Conservation (phyloP, 2,888 invertebrate species). For the Eupithecia exiguata region DNA sequence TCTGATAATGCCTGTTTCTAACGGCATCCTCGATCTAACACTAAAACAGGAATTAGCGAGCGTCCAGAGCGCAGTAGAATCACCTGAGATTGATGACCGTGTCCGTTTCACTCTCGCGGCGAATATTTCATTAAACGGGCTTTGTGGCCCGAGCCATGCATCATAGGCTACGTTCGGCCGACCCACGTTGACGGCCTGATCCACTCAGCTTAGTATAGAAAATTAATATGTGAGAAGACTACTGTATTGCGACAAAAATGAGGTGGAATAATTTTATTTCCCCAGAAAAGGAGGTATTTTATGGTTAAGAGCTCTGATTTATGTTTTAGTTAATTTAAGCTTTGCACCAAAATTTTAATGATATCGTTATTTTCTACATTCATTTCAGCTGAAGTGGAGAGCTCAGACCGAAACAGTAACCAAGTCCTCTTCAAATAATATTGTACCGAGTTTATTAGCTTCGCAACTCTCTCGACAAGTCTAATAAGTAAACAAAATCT, state of each 20-base stretch:
- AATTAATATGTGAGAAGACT: conserved; percentile 72
- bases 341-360: background rate
- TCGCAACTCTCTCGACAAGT: conserved; percentile 11
- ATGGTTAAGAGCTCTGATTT: background rate
- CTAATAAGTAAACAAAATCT: conserved; percentile 27
- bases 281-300: background rate
- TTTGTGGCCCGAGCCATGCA: conserved; percentile 73
- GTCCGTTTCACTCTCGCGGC: conserved; percentile 72
- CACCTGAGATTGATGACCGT: conserved; percentile 76
- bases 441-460: conserved; percentile 23
- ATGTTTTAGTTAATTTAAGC: background rate
- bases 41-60: conserved; percentile 50
- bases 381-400: background rate
- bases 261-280: conserved; percentile 35
- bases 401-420: conserved; percentile 4
- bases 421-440: conserved; percentile 17
- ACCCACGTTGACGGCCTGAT: conserved; percentile 74
- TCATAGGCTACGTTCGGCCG: conserved; percentile 72
- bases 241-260: conserved; percentile 58
- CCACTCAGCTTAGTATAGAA: conserved; percentile 77
- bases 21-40: conserved; percentile 27
- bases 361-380: conserved; percentile 10
- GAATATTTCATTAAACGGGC: conserved; percentile 81
- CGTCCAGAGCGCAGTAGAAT: conserved; percentile 58
- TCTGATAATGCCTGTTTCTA: conserved; percentile 20